These are phyloP conservation scores for Chitala chitala DNA, from an alignment of 2,113 vertebrate genomes.

Conservation along the genomic window DNA sequence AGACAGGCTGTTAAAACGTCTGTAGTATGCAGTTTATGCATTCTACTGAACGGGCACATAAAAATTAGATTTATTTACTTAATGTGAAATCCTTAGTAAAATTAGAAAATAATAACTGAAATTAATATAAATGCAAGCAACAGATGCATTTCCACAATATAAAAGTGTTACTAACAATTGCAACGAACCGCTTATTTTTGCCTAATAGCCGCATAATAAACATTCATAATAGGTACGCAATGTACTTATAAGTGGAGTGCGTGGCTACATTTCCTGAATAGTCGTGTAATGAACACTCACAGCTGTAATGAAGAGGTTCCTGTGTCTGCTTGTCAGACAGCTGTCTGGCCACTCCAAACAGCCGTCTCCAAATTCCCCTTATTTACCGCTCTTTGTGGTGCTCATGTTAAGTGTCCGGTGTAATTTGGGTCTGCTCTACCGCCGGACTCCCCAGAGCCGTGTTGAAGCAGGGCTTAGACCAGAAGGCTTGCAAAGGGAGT, in stretches of 20 bases:
- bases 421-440: not conserved
- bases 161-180: too few relatives aligned
- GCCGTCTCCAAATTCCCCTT: not conserved
- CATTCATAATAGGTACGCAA: not conserved
- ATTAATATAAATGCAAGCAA: too few relatives aligned
- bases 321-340: not conserved
- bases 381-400: not conserved
- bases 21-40: too few relatives aligned
- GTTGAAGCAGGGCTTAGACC: not conserved
- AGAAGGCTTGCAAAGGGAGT: not conserved
- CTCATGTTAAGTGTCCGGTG: not conserved
- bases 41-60: too few relatives aligned
- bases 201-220: too few relatives aligned
- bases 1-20: too few relatives aligned
- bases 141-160: too few relatives aligned
- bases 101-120: too few relatives aligned
- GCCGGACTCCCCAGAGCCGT: not conserved
- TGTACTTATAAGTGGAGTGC: not conserved
- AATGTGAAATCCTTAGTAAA: too few relatives aligned
- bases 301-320: not conserved
- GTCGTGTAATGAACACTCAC: not conserved
- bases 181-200: too few relatives aligned
- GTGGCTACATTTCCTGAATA: not conserved
- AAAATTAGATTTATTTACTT: too few relatives aligned
- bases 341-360: not conserved